phyloP scores from a whole-genome alignment of 2,113 vertebrate genomes.

The Alethe castanea region DNA sequence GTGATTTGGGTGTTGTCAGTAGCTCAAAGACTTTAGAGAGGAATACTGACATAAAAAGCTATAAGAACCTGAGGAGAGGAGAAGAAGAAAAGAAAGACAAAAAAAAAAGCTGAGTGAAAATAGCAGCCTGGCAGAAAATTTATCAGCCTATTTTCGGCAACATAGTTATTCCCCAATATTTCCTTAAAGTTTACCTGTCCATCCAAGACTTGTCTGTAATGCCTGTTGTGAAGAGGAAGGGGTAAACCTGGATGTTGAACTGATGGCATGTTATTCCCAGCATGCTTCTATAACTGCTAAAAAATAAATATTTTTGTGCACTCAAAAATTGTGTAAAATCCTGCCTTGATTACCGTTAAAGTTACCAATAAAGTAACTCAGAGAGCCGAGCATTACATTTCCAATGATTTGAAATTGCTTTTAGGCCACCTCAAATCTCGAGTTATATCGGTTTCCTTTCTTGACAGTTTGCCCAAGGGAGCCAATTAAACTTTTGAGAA shows the following conservation, averaged over 20 bases:
- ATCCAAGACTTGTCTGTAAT: neutral
- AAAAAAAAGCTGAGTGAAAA: neutral
- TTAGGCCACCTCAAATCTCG: neutral
- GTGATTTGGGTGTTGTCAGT: neutral
- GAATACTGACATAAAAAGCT: neutral
- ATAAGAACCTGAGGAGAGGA: neutral
- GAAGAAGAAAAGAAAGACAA: neutral
- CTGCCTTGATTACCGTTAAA: neutral
- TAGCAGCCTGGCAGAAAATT: neutral
- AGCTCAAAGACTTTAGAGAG: neutral
- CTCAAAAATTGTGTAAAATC: neutral
- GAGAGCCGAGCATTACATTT: neutral
- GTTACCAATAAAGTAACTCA: neutral
- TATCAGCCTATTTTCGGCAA: neutral
- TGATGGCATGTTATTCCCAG: neutral
- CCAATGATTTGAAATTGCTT: neutral
- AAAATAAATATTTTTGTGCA: neutral
- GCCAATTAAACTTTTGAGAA: slow-evolving; percentile 46
- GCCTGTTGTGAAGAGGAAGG: neutral
- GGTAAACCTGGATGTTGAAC: rapidly evolving
- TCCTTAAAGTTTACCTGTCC: neutral
- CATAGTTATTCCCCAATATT: neutral
- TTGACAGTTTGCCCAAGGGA: slow-evolving; percentile 33
- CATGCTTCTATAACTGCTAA: neutral
- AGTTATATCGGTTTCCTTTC: neutral